These are phyloP conservation scores for Gerris buenoi DNA, from an alignment of 1,140 invertebrate genomes.

Conservation along the genomic window DNA sequence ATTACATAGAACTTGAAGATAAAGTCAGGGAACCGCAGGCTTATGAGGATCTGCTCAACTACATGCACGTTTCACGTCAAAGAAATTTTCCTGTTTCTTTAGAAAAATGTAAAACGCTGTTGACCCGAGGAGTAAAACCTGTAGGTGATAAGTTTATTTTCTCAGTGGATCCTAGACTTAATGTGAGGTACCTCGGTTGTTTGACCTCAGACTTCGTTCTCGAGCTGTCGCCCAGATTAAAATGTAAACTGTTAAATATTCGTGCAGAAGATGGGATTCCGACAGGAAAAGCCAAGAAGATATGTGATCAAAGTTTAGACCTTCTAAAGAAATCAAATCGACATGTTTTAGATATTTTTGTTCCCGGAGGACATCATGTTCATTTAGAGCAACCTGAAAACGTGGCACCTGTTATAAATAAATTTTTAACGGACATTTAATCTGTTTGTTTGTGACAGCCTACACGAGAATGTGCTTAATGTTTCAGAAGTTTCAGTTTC, in stretches of 20 bases:
- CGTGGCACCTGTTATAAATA: slow-evolving; percentile 42
- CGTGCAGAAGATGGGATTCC: slow-evolving; percentile 11
- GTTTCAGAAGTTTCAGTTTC: too few species aligned
- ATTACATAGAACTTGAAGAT: not conserved
- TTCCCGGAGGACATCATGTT: slow-evolving; percentile 66
- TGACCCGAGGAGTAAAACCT: slow-evolving; percentile 48
- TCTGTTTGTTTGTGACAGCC: too few species aligned
- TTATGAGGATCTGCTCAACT: not conserved
- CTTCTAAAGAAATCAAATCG: slow-evolving; percentile 27
- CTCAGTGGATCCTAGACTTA: slow-evolving; percentile 39
- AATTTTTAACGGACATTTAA: slow-evolving; percentile 45
- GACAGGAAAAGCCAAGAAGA: not conserved
- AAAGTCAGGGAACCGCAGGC: not conserved
- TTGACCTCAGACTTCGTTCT: not conserved
- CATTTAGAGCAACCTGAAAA: slow-evolving; percentile 60
- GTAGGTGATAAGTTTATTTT: slow-evolving; percentile 38
- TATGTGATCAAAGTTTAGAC: slow-evolving; percentile 4
- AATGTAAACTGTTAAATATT: slow-evolving; percentile 12
- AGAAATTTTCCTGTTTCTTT: slow-evolving; percentile 2
- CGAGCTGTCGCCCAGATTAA: slow-evolving; percentile 1
- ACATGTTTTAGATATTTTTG: slow-evolving; percentile 44
- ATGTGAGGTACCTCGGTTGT: not conserved
- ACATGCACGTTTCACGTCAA: not conserved
- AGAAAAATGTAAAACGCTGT: slow-evolving; percentile 46
- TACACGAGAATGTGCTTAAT: too few species aligned